Percentiles rank a stretch among this genome's conserved stretches.
These are phyloP conservation scores for Melanotaenia pygmaea DNA, from an alignment of 2,797 vertebrate genomes.

Conservation along the genomic window DNA sequence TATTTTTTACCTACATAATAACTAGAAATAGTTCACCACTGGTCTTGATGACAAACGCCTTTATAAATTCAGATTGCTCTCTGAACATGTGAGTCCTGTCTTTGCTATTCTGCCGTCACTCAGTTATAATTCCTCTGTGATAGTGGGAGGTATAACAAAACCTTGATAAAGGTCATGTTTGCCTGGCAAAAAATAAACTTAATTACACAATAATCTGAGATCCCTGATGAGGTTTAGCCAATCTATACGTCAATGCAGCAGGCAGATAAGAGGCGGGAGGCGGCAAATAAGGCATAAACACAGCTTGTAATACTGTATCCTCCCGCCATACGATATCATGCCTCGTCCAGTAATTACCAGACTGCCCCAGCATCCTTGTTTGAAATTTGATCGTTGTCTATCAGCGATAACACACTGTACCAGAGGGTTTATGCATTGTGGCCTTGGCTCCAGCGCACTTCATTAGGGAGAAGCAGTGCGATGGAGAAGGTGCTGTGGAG, in stretches of 20 bases:
- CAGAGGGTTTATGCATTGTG: conserved; percentile 67
- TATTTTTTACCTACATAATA: too few species aligned
- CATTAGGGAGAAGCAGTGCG: conserved; percentile 59
- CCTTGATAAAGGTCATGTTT: conserved; percentile 61
- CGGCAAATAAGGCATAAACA: conserved; percentile 67
- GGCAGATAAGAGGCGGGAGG: conserved; percentile 59
- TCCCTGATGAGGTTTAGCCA: conserved; percentile 68
- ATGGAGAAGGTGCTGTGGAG: conserved; percentile 18
- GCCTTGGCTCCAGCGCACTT: conserved; percentile 61
- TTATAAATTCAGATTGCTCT: too few species aligned
- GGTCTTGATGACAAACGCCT: too few species aligned
- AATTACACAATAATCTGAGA: conserved; percentile 78
- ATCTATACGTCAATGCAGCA: conserved; percentile 75
- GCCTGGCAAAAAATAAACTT: conserved; percentile 70
- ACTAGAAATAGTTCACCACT: too few species aligned
- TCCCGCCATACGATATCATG: conserved; percentile 66
- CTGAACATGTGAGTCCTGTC: background rate
- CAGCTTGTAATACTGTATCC: conserved; percentile 73
- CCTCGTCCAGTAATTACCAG: conserved; percentile 80
- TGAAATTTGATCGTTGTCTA: conserved; percentile 75
- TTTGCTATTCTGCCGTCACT: conserved; percentile 19
- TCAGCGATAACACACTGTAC: conserved; percentile 63
- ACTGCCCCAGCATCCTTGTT: conserved; percentile 52
- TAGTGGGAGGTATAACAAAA: conserved; percentile 29
- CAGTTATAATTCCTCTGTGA: conserved; percentile 28